These are phyloP conservation scores for Artibeus jamaicensis DNA, from an alignment of 2,797 vertebrate species.

Conservation along the genomic window DNA sequence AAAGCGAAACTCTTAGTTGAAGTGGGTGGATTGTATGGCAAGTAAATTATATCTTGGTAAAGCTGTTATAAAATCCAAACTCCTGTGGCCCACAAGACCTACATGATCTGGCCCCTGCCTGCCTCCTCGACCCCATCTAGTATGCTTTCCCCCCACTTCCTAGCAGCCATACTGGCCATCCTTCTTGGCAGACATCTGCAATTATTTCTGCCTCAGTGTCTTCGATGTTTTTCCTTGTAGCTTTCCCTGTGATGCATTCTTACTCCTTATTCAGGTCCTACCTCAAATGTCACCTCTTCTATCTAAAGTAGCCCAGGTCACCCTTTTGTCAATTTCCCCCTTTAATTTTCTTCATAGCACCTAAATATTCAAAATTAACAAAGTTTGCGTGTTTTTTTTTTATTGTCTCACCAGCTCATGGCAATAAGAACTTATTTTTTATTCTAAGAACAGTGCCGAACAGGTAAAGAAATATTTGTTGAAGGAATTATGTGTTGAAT, in stretches of 20 bases:
- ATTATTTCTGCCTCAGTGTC: not conserved
- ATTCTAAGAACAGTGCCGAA: not conserved
- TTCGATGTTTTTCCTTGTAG: not conserved
- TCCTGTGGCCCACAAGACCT: not conserved
- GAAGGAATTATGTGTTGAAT: slow-evolving; percentile 7
- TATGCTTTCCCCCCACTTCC: not conserved
- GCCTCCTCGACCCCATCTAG: not conserved
- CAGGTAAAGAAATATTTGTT: not conserved
- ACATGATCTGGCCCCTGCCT: not conserved
- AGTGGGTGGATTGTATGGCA: not conserved
- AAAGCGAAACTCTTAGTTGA: not conserved
- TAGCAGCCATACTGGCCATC: not conserved
- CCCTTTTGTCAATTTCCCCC: not conserved
- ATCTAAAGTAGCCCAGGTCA: not conserved
- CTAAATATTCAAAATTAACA: not conserved
- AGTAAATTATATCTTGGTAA: not conserved
- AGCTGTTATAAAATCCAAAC: not conserved
- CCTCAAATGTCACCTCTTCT: not conserved
- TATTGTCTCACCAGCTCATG: not conserved
- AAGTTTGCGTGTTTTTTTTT: not conserved
- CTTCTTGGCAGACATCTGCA: not conserved
- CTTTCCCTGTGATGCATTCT: not conserved
- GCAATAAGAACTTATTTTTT: not conserved
- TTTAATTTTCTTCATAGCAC: not conserved
- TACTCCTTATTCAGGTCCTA: not conserved